These are phyloP conservation scores for Lapara coniferarum DNA, from an alignment of 2,888 invertebrate species.

Conservation along the genomic window DNA sequence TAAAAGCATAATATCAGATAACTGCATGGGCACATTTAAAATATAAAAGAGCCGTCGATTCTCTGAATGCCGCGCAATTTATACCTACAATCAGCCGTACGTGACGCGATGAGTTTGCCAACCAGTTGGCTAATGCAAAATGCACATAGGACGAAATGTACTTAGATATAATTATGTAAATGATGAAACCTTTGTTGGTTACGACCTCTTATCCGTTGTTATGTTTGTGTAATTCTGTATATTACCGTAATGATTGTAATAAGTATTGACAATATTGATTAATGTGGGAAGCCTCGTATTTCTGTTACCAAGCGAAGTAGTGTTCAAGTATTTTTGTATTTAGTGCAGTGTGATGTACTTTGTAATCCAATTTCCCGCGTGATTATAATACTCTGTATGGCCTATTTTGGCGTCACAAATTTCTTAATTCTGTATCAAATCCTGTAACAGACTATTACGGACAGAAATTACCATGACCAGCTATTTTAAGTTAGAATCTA, in stretches of 20 bases:
- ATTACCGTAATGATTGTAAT: background rate
- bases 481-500: background rate
- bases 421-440: too few relatives aligned
- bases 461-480: too few relatives aligned
- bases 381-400: too few relatives aligned
- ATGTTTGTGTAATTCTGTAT: conserved; percentile 5
- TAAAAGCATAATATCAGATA: background rate
- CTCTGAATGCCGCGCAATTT: background rate
- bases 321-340: too few relatives aligned
- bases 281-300: too few relatives aligned
- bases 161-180: conserved; percentile 20
- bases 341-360: too few relatives aligned
- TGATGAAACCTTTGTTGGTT: conserved; percentile 9
- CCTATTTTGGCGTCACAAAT: too few relatives aligned
- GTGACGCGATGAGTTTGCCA: conserved; percentile 23
- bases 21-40: background rate
- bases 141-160: conserved; percentile 18
- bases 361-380: too few relatives aligned
- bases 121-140: conserved; percentile 11
- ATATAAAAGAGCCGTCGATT: background rate
- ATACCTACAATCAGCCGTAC: conserved; percentile 12
- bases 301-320: too few relatives aligned
- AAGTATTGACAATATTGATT: too few relatives aligned
- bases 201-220: background rate
- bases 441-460: too few relatives aligned